A percentile compares a stretch with the other conserved stretches of the same genome.
Evolutionary conservation across 2,888 invertebrate species (phyloP).

Genomic region (Malthinus seriepunctatus): DNA sequence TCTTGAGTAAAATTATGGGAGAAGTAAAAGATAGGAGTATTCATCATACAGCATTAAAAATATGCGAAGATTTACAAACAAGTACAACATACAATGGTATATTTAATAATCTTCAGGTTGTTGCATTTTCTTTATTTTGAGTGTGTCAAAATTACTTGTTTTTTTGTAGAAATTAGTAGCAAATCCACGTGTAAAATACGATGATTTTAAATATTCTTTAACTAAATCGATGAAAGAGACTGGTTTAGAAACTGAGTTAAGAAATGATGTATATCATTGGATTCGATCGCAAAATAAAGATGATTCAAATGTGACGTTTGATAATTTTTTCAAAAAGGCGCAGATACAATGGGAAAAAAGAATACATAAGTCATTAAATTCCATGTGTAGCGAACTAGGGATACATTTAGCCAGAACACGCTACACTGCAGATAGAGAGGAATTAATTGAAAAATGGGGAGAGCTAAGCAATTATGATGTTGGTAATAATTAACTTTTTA

Average conservation of each 20-base stretch:
- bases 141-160: constrained; percentile 4
- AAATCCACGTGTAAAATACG: constrained; percentile 73
- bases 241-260: constrained; percentile 79
- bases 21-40: constrained; percentile 62
- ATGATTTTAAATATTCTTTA: constrained; percentile 77
- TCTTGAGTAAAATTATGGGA: constrained; percentile 40
- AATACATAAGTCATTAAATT: constrained; percentile 92
- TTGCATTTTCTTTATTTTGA: not conserved
- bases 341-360: constrained; percentile 93
- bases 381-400: constrained; percentile 91
- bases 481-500: constrained; percentile 58
- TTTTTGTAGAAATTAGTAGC: constrained; percentile 73
- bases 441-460: constrained; percentile 84
- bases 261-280: constrained; percentile 85
- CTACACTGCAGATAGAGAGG: constrained; percentile 77
- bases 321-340: constrained; percentile 77
- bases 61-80: constrained; percentile 78
- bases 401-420: constrained; percentile 81
- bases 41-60: constrained; percentile 74
- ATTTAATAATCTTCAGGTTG: constrained; percentile 79
- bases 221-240: constrained; percentile 76
- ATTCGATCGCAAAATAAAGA: constrained; percentile 62
- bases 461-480: constrained; percentile 89
- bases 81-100: constrained; percentile 76
- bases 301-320: constrained; percentile 43